phyloP scores from a whole-genome alignment of 2,113 vertebrate species.

The Choloepus hoffmanni region DNA sequence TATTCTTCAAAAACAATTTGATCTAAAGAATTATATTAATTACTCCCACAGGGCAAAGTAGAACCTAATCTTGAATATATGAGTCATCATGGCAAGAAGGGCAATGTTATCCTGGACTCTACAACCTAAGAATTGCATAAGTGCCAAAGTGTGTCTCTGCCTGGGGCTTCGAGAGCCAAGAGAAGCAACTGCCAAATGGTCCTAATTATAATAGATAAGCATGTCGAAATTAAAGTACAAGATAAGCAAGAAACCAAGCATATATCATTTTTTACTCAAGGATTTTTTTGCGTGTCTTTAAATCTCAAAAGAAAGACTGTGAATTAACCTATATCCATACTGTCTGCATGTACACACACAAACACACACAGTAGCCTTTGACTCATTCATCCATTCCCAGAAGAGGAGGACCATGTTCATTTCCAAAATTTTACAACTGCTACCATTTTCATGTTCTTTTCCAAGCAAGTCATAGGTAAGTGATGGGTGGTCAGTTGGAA shows the following conservation, averaged over 20 bases:
- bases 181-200: background rate
- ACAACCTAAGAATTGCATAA: background rate
- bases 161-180: background rate
- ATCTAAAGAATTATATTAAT: background rate
- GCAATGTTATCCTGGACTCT: background rate
- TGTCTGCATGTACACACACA: background rate
- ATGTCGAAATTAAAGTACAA: background rate
- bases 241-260: background rate
- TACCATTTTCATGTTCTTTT: background rate
- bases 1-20: background rate
- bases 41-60: background rate
- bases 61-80: background rate
- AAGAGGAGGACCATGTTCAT: background rate
- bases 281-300: background rate
- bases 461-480: background rate
- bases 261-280: background rate
- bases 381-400: background rate
- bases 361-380: background rate
- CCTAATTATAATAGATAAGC: background rate
- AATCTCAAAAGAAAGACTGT: background rate
- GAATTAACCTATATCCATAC: background rate
- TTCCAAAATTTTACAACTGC: background rate
- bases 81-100: background rate
- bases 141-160: background rate
- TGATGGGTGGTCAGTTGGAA: background rate